phyloP scores from a whole-genome alignment of 2,888 invertebrate species.

The Eugnorisma glareosa region DNA sequence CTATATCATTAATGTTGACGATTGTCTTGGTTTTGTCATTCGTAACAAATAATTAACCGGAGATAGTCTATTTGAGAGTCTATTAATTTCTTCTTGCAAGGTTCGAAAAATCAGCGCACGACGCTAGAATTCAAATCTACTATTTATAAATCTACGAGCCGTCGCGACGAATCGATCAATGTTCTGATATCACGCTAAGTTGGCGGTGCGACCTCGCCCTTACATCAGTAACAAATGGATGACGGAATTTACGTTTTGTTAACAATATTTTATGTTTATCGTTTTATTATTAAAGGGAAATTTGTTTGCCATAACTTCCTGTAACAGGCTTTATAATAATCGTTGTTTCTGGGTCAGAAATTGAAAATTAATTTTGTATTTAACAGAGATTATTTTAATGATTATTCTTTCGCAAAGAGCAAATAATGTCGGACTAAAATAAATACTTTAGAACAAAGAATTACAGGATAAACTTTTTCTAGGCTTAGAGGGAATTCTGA shows the following conservation, averaged over 20 bases:
- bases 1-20: no score
- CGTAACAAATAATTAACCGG: no score
- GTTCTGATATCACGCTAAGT: slow-evolving; percentile 25
- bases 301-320: slow-evolving; percentile 65
- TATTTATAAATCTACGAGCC: not conserved
- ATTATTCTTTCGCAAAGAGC: not conserved
- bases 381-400: slow-evolving; percentile 1
- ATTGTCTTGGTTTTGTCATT: no score
- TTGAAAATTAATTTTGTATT: slow-evolving; percentile 38
- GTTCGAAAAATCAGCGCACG: no score
- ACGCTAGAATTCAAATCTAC: not conserved
- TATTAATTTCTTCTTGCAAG: no score
- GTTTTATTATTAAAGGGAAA: slow-evolving; percentile 70
- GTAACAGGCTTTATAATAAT: slow-evolving; percentile 32
- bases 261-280: slow-evolving; percentile 73
- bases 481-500: not conserved
- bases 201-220: slow-evolving; percentile 50
- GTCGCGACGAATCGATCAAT: not conserved
- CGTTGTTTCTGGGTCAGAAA: slow-evolving; percentile 28
- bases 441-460: not conserved
- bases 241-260: slow-evolving; percentile 68
- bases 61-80: no score
- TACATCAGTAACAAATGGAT: slow-evolving; percentile 71
- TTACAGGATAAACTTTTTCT: not conserved
- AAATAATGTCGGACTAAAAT: not conserved